These are phyloP conservation scores for Diprion similis DNA, from an alignment of 1,140 invertebrate species.

Conservation along the genomic window DNA sequence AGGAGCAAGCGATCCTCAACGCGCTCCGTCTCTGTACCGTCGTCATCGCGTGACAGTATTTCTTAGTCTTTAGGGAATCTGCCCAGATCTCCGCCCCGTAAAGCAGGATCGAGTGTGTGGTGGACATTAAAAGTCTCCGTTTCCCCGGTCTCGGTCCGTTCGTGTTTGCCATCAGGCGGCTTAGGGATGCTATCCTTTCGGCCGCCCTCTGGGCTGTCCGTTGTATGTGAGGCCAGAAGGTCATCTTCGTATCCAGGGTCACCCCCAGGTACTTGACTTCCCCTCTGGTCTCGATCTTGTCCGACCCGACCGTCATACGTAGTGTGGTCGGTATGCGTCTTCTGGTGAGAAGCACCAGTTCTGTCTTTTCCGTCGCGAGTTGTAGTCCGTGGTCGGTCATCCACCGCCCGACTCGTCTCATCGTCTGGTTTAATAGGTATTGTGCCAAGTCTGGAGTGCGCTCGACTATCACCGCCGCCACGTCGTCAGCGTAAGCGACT, in stretches of 20 bases:
- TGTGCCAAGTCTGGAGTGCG: constrained; percentile 5
- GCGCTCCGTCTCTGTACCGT: background rate
- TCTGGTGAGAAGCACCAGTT: constrained; percentile 25
- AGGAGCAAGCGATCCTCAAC: background rate
- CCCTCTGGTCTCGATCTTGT: background rate
- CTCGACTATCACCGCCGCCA: background rate
- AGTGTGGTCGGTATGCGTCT: constrained; percentile 12
- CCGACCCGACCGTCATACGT: background rate
- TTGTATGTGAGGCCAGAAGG: background rate
- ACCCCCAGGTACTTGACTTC: constrained; percentile 27
- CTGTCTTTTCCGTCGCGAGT: constrained; percentile 23
- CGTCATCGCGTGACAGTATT: background rate
- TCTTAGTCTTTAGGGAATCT: too few relatives aligned
- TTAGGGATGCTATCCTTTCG: constrained; percentile 9
- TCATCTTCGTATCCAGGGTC: constrained; percentile 9
- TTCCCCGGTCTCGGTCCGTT: too few relatives aligned
- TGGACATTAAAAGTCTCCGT: too few relatives aligned
- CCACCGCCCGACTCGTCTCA: constrained; percentile 22
- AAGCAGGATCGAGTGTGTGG: too few relatives aligned
- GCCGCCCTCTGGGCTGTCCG: background rate
- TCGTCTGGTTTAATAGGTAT: too few relatives aligned
- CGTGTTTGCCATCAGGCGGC: too few relatives aligned
- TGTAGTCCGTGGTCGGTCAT: constrained; percentile 15
- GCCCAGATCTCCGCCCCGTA: too few relatives aligned
- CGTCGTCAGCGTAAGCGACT: too few relatives aligned